phyloP scores from a whole-genome alignment of 2,797 vertebrate species.

The Zonotrichia albicollis region DNA sequence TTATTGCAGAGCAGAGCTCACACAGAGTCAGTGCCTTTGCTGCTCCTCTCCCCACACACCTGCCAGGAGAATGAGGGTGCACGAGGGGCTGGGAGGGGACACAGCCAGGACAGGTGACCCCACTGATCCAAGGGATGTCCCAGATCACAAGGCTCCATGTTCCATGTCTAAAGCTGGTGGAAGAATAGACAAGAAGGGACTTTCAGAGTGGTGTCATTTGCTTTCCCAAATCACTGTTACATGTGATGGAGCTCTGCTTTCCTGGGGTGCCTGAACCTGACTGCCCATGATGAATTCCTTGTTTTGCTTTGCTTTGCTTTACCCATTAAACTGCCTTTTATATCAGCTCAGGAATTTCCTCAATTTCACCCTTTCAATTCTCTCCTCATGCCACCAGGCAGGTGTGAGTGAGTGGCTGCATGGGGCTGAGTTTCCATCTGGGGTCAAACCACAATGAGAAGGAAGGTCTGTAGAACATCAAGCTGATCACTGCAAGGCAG shows the following conservation, averaged over 20 bases:
- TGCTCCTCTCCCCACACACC: background rate
- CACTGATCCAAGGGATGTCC: background rate
- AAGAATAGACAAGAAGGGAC: background rate
- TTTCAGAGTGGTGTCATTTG: background rate
- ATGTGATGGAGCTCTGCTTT: background rate
- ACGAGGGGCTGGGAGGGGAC: background rate
- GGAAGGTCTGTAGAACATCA: background rate
- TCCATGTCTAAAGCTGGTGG: background rate
- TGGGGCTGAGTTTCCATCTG: background rate
- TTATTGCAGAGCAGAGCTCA: background rate
- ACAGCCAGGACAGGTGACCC: background rate
- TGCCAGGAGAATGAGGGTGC: background rate
- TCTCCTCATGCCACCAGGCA: accelerated
- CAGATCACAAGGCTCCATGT: background rate
- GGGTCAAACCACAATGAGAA: background rate
- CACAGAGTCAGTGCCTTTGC: background rate
- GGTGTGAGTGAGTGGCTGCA: accelerated
- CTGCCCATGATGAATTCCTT: background rate
- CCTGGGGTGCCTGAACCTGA: background rate
- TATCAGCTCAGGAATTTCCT: background rate
- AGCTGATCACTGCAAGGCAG: background rate
- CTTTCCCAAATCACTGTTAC: background rate
- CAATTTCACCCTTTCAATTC: background rate
- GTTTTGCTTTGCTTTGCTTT: background rate
- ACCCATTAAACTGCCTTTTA: background rate